Base-by-base conservation (phyloP, 2,888 invertebrate genomes). In the Eupsilia transversa region DNA sequence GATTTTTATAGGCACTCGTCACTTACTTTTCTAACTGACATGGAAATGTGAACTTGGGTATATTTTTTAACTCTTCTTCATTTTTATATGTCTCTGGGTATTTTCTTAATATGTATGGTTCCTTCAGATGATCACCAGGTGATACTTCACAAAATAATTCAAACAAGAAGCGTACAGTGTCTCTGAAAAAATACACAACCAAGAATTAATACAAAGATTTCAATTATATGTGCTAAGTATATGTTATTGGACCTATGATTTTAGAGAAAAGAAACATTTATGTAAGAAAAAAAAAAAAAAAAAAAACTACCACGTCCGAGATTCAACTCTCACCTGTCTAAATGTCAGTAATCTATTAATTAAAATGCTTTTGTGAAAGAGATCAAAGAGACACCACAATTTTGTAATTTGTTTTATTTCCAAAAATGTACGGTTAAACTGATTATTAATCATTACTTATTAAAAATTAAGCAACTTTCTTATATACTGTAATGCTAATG, bases 11-110 rank as follows among this genome's bases (percentile, higher is more conserved):
- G n/a, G n/a, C n/a, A n/a, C n/a, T n/a, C n/a, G n/a, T n/a, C 38
- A 94, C 94, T 93, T 87, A 96, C 96, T 93, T 95, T 85, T 96
- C 95, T 87, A 96, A 88, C 82, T 93, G 93, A 91, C 96, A 96
- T 80, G 97, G 99, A 96, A 98, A 99, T 88, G 98, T 98, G 97
- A 99, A 99, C 95, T 98, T 98, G 61, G 99, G 98, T 89, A 99
- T 98, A 90, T 98, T 97, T 93, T 97, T 98, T 75, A 99, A 96
- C 86, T 99, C 98, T 93, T 98, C 98, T 93, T 98, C 97, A 95
- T 99, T 98, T 91, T 97, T 97, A 93, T 98, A 99, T 77, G 97
- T 97, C 85, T 98, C 98, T 61, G 99, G 99, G 94, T 98, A 99
- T 93, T 98, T 98, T 93, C 98, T 98, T 64, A 98, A 95, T 88